These are phyloP conservation scores for Mechanitis mazaeus DNA, from an alignment of 2,888 invertebrate genomes.

Conservation along the genomic window DNA sequence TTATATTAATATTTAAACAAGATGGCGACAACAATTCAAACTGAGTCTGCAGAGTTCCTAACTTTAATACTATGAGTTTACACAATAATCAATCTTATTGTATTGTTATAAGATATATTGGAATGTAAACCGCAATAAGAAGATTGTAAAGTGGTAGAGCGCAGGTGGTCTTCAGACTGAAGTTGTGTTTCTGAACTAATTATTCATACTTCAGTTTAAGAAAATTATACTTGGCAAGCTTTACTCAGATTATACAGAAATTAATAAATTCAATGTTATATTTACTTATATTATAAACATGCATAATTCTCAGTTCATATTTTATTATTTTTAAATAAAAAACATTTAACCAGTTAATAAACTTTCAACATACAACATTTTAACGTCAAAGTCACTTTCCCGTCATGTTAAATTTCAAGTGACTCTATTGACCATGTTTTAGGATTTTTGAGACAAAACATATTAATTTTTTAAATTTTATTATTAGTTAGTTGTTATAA, in stretches of 20 bases:
- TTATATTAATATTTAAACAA: constrained; percentile 4
- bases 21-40: background rate
- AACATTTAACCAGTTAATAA: constrained; percentile 45
- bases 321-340: constrained; percentile 26
- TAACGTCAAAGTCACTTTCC: constrained; percentile 48
- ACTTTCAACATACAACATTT: constrained; percentile 56
- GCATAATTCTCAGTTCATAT: too few relatives aligned
- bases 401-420: constrained; percentile 52
- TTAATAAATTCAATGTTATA: too few relatives aligned
- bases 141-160: constrained; percentile 38
- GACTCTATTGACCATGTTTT: constrained; percentile 39
- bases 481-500: background rate
- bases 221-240: constrained; percentile 11
- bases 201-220: constrained; percentile 42
- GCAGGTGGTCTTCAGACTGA: constrained; percentile 48
- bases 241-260: too few relatives aligned
- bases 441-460: background rate
- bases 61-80: background rate
- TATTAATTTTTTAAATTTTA: background rate
- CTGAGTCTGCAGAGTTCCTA: background rate
- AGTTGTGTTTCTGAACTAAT: constrained; percentile 44
- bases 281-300: too few relatives aligned
- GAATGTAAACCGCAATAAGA: background rate
- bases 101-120: background rate
- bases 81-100: constrained; percentile 6